Evolutionary conservation across 35 echinoderm and acorn worm species (phyloP), one percentile per base, ranked within the genome.

Genomic region (Diadema setosum): DNA sequence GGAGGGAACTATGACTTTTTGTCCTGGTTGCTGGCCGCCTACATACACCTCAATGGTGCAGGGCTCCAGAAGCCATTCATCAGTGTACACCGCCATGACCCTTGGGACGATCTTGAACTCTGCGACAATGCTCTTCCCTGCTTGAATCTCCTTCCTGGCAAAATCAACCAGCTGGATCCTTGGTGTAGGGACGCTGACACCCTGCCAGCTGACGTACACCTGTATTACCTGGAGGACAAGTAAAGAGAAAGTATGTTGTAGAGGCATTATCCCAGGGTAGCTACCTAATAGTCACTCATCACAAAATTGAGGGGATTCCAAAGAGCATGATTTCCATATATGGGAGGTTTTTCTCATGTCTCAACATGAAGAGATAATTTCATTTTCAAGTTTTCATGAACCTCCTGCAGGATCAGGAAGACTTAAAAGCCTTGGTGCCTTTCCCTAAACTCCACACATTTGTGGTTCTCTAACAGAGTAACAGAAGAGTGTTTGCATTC

Each of bases 11-110:
- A 67, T 46, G 11, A 42, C 12, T 29, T 85, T 80, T 46, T 93
- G 87, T 5, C 42, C 78, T 26, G 96, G 96, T 37, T 98, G 96
- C 43, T 92, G 88, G 27, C 96, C 96, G 33, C 96, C 96, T 17
- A 90, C 96, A 25, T 73, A 94, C 8, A 98, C 92, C 5, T 84
- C 60, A 30, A 91, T 87, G 0, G 48, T 78, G 15, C 96, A 93
- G 2, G 92, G 88, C 58, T 89, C 63, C 0, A 98, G 31, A 29
- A 98, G 42, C 45, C 81, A 58, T 39, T 88, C 18, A 56, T 87
- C 69, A 1, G 80, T 89, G 61, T 86, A 98, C 0, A 98, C 92
- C 15, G 96, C 92, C 89, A 90, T 94, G 32, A 94, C 85, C 15
- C 92, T 80, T 12, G 89, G 83, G 46, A 76, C 64, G 31, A 98